Evolutionary conservation across 2,888 invertebrate species (phyloP).

Genomic region (Leptopterna dolabrata): DNA sequence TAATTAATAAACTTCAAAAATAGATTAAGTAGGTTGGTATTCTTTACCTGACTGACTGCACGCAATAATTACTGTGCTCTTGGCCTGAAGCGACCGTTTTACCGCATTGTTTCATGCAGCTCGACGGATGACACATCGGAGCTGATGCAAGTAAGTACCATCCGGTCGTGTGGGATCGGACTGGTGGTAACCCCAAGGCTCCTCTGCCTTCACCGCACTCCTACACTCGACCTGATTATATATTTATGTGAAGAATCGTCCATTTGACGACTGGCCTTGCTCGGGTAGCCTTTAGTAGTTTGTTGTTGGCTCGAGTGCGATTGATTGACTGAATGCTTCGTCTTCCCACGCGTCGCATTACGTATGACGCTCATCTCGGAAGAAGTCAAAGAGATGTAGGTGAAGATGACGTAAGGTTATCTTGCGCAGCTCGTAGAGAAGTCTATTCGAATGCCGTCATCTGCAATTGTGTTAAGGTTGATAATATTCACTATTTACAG

Average conservation of each 20-base stretch:
- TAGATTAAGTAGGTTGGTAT: no score
- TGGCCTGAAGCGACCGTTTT: no score
- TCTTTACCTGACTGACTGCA: no score
- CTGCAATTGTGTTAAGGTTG: no score
- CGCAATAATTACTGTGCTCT: no score
- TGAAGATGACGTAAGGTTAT: no score
- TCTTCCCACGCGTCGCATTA: not conserved
- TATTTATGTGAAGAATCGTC: not conserved
- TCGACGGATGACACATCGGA: not conserved
- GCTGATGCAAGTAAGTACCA: not conserved
- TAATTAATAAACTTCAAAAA: no score
- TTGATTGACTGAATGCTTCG: not conserved
- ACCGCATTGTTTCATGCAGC: not conserved
- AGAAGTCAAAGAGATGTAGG: no score
- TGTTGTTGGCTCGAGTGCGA: not conserved
- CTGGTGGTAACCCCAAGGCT: not conserved
- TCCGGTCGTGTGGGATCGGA: conserved; percentile 3
- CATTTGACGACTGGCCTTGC: conserved; percentile 15
- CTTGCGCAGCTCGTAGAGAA: no score
- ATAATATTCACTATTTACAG: no score
- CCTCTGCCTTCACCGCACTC: not conserved
- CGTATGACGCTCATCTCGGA: not conserved
- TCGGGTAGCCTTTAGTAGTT: conserved; percentile 3
- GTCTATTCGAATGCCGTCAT: no score
- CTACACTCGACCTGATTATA: conserved; percentile 2